Conservation (phyloP, 2,797 vertebrate species). For the Betta splendens region DNA sequence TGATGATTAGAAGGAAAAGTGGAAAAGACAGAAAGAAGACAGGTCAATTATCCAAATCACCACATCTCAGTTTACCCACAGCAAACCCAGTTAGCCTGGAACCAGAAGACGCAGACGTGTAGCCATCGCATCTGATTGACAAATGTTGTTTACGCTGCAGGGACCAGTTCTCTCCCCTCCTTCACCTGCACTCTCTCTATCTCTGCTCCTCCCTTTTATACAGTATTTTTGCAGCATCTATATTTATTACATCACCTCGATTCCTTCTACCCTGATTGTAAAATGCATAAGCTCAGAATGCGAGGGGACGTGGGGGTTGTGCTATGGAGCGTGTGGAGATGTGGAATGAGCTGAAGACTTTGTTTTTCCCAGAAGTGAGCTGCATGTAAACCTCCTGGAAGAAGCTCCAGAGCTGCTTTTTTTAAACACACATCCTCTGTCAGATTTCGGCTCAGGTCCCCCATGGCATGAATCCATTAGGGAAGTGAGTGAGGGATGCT, state of each 20-base stretch:
- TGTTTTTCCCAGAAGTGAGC: slow-evolving; percentile 27
- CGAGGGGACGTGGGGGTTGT: slow-evolving; percentile 17
- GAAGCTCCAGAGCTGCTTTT: slow-evolving; percentile 25
- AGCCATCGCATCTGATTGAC: slow-evolving; percentile 43
- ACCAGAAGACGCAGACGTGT: slow-evolving; percentile 2
- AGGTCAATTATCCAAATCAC: slow-evolving; percentile 89
- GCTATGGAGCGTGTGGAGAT: slow-evolving; percentile 33
- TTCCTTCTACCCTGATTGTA: slow-evolving; percentile 41
- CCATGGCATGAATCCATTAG: slow-evolving; percentile 51
- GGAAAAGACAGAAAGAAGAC: slow-evolving; percentile 59
- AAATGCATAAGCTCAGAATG: slow-evolving; percentile 40
- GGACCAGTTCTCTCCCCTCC: slow-evolving; percentile 17
- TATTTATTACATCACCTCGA: slow-evolving; percentile 61
- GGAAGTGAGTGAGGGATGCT: slow-evolving; percentile 27
- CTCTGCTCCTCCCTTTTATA: slow-evolving; percentile 18
- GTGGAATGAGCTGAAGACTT: slow-evolving; percentile 40
- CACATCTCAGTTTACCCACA: slow-evolving; percentile 57
- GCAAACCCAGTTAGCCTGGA: slow-evolving; percentile 23
- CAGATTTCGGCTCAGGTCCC: slow-evolving; percentile 39
- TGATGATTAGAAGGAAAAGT: slow-evolving; percentile 2
- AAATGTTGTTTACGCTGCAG: slow-evolving; percentile 51
- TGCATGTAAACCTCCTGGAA: slow-evolving; percentile 10
- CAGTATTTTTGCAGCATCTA: slow-evolving; percentile 38
- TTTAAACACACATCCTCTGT: slow-evolving; percentile 26
- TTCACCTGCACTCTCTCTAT: slow-evolving; percentile 20